A percentile compares a stretch with the other conserved stretches of the same genome.
phyloP scores from a whole-genome alignment of 1,140 invertebrate genomes.

The Drosophila pruinosa region DNA sequence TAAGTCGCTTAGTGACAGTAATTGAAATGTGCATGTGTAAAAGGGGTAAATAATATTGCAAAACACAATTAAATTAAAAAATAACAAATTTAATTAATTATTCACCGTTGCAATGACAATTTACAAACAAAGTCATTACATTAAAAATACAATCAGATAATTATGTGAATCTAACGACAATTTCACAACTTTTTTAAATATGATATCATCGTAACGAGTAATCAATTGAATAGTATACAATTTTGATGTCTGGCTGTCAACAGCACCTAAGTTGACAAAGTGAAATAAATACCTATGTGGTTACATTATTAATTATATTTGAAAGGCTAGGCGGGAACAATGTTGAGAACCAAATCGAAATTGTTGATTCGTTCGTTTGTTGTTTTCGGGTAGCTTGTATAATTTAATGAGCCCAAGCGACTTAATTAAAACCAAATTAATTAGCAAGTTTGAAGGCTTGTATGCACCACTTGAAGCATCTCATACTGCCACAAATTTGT shows the following conservation, averaged over 20 bases:
- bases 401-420: slow-evolving; percentile 63
- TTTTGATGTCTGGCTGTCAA: too few species aligned
- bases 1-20: slow-evolving; percentile 35
- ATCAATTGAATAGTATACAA: too few species aligned
- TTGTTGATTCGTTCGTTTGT: slow-evolving; percentile 16
- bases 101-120: slow-evolving; percentile 17
- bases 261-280: too few species aligned
- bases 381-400: slow-evolving; percentile 36
- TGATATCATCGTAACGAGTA: too few species aligned
- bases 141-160: slow-evolving; percentile 1
- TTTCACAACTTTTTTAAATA: background rate
- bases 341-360: background rate
- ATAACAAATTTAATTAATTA: slow-evolving; percentile 42
- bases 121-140: background rate
- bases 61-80: slow-evolving; percentile 42
- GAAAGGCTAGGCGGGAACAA: slow-evolving; percentile 38
- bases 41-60: background rate
- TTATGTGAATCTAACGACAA: background rate
- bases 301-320: slow-evolving; percentile 75
- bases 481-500: background rate
- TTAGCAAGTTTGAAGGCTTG: slow-evolving; percentile 39
- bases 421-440: slow-evolving; percentile 76
- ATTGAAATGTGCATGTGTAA: slow-evolving; percentile 27
- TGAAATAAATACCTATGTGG: slow-evolving; percentile 37
- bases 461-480: background rate